A percentile compares a stretch with the other conserved stretches of the same genome.
These are phyloP conservation scores for Aspidiotus destructor DNA, from an alignment of 2,888 invertebrate species.

Conservation along the genomic window DNA sequence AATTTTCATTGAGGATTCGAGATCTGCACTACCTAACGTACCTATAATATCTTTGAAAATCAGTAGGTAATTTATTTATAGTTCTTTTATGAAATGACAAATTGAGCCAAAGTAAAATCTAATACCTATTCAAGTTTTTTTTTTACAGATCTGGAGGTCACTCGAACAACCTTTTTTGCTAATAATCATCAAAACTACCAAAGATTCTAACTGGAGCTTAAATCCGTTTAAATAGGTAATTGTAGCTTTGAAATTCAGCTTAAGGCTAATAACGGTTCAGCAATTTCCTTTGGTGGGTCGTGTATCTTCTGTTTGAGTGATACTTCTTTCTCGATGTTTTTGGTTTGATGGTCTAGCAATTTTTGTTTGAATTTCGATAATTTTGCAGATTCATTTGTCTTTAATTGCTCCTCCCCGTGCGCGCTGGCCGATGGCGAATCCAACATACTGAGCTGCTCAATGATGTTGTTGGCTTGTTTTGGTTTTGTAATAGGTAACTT, in stretches of 20 bases:
- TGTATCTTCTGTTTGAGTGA: slow-evolving; percentile 36
- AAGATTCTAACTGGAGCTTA: no score
- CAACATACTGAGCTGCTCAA: slow-evolving; percentile 64
- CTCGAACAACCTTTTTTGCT: no score
- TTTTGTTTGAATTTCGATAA: slow-evolving; percentile 38
- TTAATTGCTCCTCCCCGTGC: slow-evolving; percentile 43
- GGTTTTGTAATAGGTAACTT: slow-evolving; percentile 44
- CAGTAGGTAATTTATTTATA: no score
- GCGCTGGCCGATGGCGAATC: slow-evolving; percentile 48
- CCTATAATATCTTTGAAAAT: no score
- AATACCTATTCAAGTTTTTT: no score
- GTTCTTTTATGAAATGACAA: no score
- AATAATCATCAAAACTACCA: no score
- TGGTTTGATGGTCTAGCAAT: slow-evolving; percentile 36
- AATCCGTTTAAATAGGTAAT: no score
- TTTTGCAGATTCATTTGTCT: slow-evolving; percentile 34
- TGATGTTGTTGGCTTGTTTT: slow-evolving; percentile 66
- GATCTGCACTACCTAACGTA: no score
- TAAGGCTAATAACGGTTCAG: slow-evolving; percentile 57
- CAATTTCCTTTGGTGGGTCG: slow-evolving; percentile 47
- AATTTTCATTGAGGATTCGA: no score
- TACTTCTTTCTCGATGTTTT: slow-evolving; percentile 36
- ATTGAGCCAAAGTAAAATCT: no score
- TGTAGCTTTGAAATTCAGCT: slow-evolving; percentile 45
- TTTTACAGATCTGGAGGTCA: no score